Evolutionary conservation across 2,888 invertebrate genomes (phyloP).

Genomic region (Philopedon plagiatum): DNA sequence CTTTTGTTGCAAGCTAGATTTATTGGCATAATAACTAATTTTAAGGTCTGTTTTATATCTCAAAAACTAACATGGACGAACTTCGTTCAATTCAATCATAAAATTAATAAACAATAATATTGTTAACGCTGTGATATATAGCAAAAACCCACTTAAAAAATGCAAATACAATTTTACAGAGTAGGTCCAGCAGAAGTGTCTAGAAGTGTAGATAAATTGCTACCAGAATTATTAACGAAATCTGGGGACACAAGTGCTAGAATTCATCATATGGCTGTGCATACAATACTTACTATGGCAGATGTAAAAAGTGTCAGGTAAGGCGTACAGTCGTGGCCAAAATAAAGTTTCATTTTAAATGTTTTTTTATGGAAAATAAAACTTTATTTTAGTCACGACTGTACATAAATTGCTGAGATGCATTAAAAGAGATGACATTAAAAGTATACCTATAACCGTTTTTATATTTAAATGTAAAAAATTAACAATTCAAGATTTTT

Average conservation of each 20-base stretch:
- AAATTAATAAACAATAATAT: too few species aligned
- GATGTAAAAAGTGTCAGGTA: slow-evolving; percentile 85
- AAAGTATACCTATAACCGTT: background rate
- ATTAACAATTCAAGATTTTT: too few species aligned
- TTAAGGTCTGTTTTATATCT: too few species aligned
- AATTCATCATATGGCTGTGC: slow-evolving; percentile 89
- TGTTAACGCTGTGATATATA: background rate
- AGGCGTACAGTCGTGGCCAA: too few species aligned
- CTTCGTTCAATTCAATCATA: too few species aligned
- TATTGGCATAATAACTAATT: too few species aligned
- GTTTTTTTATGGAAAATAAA: too few species aligned
- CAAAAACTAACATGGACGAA: too few species aligned
- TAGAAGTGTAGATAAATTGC: slow-evolving; percentile 84
- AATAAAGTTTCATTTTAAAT: background rate
- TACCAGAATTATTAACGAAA: slow-evolving; percentile 87
- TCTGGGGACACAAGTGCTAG: slow-evolving; percentile 91
- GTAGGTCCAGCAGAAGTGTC: slow-evolving; percentile 87
- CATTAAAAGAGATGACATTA: background rate
- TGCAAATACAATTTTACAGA: slow-evolving; percentile 67
- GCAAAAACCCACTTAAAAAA: background rate
- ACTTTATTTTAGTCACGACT: too few species aligned
- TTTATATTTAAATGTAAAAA: too few species aligned
- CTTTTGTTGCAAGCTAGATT: too few species aligned
- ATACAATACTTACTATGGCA: slow-evolving; percentile 88
- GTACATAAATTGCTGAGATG: too few species aligned